Evolutionary conservation across 1,140 invertebrate species (phyloP), one percentile per base, ranked within the genome.

Genomic region (Drosophila repletoides): DNA sequence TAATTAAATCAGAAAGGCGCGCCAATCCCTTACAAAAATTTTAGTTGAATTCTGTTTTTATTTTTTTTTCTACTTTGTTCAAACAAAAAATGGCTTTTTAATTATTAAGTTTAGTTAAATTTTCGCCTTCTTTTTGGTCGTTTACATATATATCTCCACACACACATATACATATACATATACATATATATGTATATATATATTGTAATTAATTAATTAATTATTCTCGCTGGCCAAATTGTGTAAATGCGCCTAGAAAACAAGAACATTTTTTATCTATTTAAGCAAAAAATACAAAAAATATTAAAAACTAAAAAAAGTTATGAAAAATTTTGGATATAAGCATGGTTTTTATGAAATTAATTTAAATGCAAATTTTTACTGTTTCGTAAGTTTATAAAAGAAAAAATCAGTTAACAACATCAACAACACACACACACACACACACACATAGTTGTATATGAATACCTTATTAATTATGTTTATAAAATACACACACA

Each of bases 101-200:
- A 67, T 63, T 38, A 66, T 77, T 83, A 83, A 84, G 79, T 71
- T 83, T 76, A 83, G 77, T 77, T 77, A 77, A 83, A 81, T 76
- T 68, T 71, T 26, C 31, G n/a, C 15, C 29, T 41, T 48, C 7
- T 2, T 19, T 59, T 60, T 76, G 34, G n/a, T 76, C 59, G 61
- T 48, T 51, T 72, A 61, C 55, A 52, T 43, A 60, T 61, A 19
- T 22, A 36, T 12, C n/a, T 29, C n/a, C 28, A 10, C 15, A 14
- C n/a, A 34, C 9, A 21, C 15, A 22, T 19, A 7, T 9, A 38
- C 19, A 10, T 52, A 26, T 28, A 29, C 19, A 15, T 10, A 22
- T 41, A 22, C 15, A 49, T 34, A 49, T 49, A 22, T 49, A 34
- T 49, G 31, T n/a, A n/a, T n/a, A n/a, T n/a, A n/a, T n/a, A n/a